Evolutionary conservation across 2,888 invertebrate species (phyloP).

Genomic region (Drosophila sordidapex): DNA sequence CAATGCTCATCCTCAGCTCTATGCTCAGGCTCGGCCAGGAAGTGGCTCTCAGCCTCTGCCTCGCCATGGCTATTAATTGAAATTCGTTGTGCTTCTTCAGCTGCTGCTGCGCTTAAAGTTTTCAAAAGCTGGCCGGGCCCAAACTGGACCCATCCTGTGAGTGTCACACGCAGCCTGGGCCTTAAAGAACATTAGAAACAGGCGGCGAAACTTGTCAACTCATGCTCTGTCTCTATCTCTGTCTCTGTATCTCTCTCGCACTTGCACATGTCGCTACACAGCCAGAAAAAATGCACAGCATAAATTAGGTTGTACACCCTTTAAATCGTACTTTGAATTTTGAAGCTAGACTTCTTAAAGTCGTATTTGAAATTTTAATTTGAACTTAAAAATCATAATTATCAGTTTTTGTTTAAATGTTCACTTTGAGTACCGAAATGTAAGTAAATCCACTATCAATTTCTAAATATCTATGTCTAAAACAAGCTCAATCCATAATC

Average conservation of each 20-base stretch:
- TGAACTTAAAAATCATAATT: background rate
- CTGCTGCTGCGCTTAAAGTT: conserved; percentile 48
- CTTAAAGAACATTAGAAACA: conserved; percentile 78
- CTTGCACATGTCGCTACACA: background rate
- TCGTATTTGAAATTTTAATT: background rate
- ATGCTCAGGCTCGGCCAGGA: conserved; percentile 39
- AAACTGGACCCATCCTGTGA: conserved; percentile 29
- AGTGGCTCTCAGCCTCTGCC: conserved; percentile 47
- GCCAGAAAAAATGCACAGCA: background rate
- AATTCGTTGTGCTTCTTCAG: conserved; percentile 71
- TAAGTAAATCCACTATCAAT: background rate
- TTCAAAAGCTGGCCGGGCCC: conserved; percentile 60
- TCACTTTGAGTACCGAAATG: background rate
- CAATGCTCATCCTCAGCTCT: background rate
- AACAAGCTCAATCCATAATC: background rate
- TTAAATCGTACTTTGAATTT: background rate
- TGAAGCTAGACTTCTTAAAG: background rate
- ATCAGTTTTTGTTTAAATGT: background rate
- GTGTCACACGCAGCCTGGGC: conserved; percentile 61
- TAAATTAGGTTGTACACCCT: background rate
- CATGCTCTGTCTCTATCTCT: background rate
- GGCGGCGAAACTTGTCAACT: conserved; percentile 73
- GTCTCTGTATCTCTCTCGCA: background rate
- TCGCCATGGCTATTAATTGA: conserved; percentile 75
- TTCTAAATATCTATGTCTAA: background rate